Percentiles rank a stretch among this genome's conserved stretches.
Evolutionary conservation across 1,140 invertebrate genomes (phyloP).

Genomic region (Heliconius hewitsoni): DNA sequence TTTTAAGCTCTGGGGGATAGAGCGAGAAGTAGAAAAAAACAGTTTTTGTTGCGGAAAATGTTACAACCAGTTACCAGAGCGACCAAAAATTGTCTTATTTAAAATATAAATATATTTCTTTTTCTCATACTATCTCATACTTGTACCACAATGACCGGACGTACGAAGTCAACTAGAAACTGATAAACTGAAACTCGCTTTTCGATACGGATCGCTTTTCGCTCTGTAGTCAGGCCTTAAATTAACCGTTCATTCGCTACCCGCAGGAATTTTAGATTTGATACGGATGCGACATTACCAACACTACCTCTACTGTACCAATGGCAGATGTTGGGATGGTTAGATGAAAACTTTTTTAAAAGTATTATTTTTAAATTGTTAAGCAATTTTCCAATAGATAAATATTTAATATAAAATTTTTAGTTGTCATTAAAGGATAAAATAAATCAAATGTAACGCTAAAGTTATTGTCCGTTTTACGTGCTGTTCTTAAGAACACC

Average conservation of each 20-base stretch:
- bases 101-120: background rate
- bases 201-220: slow-evolving; percentile 68
- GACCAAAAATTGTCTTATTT: no score
- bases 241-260: slow-evolving; percentile 70
- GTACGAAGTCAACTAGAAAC: slow-evolving; percentile 68
- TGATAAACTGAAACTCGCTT: slow-evolving; percentile 74
- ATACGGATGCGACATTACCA: slow-evolving; percentile 57
- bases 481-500: no score
- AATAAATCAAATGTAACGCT: no score
- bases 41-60: no score
- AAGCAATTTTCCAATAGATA: no score
- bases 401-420: no score
- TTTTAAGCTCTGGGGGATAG: no score
- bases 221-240: slow-evolving; percentile 62
- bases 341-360: background rate
- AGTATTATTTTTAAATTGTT: no score
- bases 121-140: background rate
- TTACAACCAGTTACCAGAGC: no score
- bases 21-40: no score
- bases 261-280: slow-evolving; percentile 72
- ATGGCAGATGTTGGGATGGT: background rate
- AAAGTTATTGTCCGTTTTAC: no score
- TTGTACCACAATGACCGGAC: slow-evolving; percentile 57
- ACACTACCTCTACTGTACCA: slow-evolving; percentile 23
- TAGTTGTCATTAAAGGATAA: no score